Evolutionary conservation across 2,113 vertebrate genomes (phyloP).

Genomic region (Actinemys pallida): DNA sequence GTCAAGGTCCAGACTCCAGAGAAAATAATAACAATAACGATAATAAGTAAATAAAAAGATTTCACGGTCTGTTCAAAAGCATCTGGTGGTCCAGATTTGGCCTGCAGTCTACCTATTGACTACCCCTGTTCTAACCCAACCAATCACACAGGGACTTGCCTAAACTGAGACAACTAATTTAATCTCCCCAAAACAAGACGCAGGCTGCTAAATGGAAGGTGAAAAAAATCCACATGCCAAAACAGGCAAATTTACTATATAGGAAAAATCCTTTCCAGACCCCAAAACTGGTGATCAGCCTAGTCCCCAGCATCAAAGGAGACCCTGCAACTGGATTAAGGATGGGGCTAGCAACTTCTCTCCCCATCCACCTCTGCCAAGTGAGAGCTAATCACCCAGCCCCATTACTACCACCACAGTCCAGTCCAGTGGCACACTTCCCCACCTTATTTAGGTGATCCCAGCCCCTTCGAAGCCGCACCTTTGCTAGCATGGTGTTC

Average conservation of each 20-base stretch:
- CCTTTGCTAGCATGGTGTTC: neutral
- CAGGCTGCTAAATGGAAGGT: neutral
- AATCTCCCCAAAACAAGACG: neutral
- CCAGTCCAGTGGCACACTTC: neutral
- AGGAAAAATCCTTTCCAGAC: neutral
- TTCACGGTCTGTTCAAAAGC: neutral
- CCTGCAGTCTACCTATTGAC: neutral
- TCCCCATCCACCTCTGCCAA: neutral
- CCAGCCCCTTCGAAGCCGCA: neutral
- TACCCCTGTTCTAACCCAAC: neutral
- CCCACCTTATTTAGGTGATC: neutral
- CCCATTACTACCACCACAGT: rapidly evolving
- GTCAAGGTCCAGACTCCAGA: neutral
- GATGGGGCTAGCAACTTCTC: neutral
- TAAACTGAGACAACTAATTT: neutral
- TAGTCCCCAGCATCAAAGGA: neutral
- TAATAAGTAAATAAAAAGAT: neutral
- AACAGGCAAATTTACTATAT: neutral
- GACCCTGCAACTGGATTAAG: neutral
- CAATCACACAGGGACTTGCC: neutral
- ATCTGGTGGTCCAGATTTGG: neutral
- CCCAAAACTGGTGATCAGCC: neutral
- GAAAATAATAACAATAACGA: neutral
- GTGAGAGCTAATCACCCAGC: neutral
- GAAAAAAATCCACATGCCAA: neutral